These are phyloP conservation scores for Potorous gilbertii DNA, from an alignment of 2,797 vertebrate genomes.

Conservation along the genomic window DNA sequence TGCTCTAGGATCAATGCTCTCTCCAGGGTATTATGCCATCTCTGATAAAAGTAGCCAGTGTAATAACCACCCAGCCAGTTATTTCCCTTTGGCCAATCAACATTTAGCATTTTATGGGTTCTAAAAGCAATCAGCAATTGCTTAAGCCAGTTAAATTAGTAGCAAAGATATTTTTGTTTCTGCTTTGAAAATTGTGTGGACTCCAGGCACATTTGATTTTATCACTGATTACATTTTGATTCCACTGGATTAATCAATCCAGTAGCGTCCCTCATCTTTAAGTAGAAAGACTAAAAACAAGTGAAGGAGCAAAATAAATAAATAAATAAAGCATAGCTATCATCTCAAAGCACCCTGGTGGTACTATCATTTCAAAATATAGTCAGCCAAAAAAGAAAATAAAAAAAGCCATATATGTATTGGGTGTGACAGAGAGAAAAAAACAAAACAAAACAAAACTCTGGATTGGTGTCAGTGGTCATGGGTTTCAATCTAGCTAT, in stretches of 20 bases:
- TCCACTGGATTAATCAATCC: slow-evolving; percentile 64
- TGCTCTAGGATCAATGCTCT: not conserved
- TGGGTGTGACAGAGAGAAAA: not conserved
- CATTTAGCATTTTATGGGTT: slow-evolving; percentile 46
- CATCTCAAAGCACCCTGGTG: slow-evolving; percentile 13
- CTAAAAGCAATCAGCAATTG: slow-evolving; percentile 75
- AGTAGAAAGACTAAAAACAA: slow-evolving; percentile 60
- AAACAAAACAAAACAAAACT: too few relatives aligned
- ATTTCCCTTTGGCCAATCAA: slow-evolving; percentile 55
- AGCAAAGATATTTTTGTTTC: slow-evolving; percentile 75
- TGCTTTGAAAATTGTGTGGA: slow-evolving; percentile 71
- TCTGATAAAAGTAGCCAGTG: slow-evolving; percentile 27
- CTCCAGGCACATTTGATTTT: slow-evolving; percentile 71
- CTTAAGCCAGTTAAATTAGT: slow-evolving; percentile 76
- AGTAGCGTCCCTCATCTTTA: slow-evolving; percentile 44
- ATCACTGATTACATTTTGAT: slow-evolving; percentile 80
- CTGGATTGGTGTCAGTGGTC: not conserved
- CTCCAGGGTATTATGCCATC: not conserved
- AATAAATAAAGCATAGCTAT: slow-evolving; percentile 18
- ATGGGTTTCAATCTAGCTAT: not conserved
- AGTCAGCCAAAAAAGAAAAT: slow-evolving; percentile 2
- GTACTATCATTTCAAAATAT: slow-evolving; percentile 40
- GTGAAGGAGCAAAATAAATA: slow-evolving; percentile 21
- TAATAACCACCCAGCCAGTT: slow-evolving; percentile 67
- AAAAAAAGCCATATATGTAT: not conserved